Percentiles rank a stretch among this genome's conserved stretches.
Evolutionary conservation across 2,888 invertebrate species (phyloP).

Genomic region (Caenorhabditis parvicauda): DNA sequence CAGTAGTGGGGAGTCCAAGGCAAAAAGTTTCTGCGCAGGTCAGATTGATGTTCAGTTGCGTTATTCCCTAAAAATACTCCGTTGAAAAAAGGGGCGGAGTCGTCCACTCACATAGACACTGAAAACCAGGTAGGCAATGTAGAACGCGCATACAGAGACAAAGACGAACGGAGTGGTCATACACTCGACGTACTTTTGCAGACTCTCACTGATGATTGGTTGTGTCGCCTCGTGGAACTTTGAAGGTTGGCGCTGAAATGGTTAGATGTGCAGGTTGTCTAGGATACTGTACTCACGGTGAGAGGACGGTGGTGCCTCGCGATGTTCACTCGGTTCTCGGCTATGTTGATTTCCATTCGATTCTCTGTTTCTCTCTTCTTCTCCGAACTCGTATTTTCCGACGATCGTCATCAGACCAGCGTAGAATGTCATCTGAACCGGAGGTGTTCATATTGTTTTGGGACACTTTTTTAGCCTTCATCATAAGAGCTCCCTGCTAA

Average conservation of each 20-base stretch:
- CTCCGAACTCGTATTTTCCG: constrained; percentile 49
- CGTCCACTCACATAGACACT: constrained; percentile 44
- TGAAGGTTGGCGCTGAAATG: constrained; percentile 50
- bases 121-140: constrained; percentile 49
- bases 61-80: constrained; percentile 56
- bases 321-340: constrained; percentile 41
- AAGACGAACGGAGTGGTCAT: constrained; percentile 49
- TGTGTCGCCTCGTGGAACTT: constrained; percentile 61
- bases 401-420: constrained; percentile 49
- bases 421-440: constrained; percentile 55
- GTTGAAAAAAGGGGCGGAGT: not conserved
- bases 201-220: constrained; percentile 48
- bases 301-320: constrained; percentile 37
- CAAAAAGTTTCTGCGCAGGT: constrained; percentile 56
- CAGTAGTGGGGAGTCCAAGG: constrained; percentile 53
- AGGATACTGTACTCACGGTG: constrained; percentile 5
- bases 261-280: not conserved
- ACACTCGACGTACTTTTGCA: constrained; percentile 37
- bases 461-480: not conserved
- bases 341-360: constrained; percentile 38
- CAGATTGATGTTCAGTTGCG: constrained; percentile 53
- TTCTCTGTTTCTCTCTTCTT: constrained; percentile 44
- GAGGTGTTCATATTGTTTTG: too few relatives aligned
- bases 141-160: constrained; percentile 40
- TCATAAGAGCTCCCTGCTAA: not conserved